A percentile compares a stretch with the other conserved stretches of the same genome.
Evolutionary conservation across 2,888 invertebrate genomes (phyloP).

Genomic region (Conchocele bisecta): DNA sequence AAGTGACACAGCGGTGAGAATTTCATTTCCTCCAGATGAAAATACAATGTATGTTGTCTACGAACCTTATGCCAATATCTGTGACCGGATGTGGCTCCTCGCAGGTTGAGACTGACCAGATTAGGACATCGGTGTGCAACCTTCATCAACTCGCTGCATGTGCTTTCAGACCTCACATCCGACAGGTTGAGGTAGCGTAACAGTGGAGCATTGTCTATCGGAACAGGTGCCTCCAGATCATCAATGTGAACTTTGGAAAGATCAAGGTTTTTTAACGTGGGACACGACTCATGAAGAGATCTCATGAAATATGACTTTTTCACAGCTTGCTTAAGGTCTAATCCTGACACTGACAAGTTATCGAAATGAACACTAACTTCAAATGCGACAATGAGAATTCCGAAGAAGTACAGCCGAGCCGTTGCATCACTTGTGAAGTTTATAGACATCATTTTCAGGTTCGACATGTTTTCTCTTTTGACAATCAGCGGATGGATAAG

Average conservation of each 20-base stretch:
- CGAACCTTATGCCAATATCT: conserved; percentile 45
- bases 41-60: no score
- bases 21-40: no score
- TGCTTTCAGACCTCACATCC: conserved; percentile 68
- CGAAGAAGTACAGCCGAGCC: conserved; percentile 80
- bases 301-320: conserved; percentile 52
- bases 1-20: no score
- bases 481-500: conserved; percentile 77
- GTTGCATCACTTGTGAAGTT: conserved; percentile 79
- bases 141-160: conserved; percentile 66
- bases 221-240: conserved; percentile 42
- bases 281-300: conserved; percentile 56
- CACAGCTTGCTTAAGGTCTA: conserved; percentile 50
- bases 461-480: conserved; percentile 69
- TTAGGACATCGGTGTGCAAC: conserved; percentile 73
- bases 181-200: conserved; percentile 75
- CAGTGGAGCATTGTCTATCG: conserved; percentile 50
- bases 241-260: conserved; percentile 58
- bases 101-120: conserved; percentile 76
- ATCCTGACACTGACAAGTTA: conserved; percentile 52
- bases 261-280: conserved; percentile 68
- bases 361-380: conserved; percentile 52
- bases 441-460: conserved; percentile 74
- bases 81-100: conserved; percentile 59
- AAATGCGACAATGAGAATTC: conserved; percentile 76